Conservation (phyloP, 2,797 vertebrate genomes). For the Tamandua tetradactyla region DNA sequence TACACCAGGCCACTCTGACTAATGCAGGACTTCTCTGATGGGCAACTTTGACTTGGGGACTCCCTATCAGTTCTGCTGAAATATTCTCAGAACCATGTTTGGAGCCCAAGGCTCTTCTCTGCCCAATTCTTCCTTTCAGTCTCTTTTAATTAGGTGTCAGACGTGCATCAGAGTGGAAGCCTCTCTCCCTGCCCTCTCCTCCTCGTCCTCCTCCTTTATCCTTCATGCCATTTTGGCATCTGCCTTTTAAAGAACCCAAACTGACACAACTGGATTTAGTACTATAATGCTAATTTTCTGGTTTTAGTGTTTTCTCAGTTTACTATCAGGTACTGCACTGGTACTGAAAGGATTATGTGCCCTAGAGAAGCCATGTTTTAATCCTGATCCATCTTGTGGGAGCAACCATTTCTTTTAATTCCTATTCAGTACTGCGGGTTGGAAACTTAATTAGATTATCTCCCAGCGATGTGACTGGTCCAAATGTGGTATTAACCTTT, state of each 20-base stretch:
- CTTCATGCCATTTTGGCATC: not conserved
- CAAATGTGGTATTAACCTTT: no score
- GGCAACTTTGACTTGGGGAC: not conserved
- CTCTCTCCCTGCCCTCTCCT: not conserved
- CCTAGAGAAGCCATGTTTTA: no score
- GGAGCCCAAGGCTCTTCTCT: not conserved
- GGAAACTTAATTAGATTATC: no score
- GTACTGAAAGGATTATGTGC: no score
- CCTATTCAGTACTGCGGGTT: no score
- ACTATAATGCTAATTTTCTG: not conserved
- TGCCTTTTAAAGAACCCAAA: no score
- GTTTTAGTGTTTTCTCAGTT: not conserved
- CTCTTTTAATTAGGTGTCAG: not conserved
- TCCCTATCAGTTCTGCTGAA: not conserved
- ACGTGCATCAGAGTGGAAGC: no score
- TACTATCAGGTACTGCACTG: not conserved
- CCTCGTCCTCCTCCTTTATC: not conserved
- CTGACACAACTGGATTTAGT: no score
- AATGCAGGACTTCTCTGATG: not conserved
- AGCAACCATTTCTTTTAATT: no score
- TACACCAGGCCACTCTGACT: not conserved
- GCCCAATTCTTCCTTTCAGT: not conserved
- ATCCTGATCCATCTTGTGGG: no score
- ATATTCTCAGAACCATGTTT: not conserved
- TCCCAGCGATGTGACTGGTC: no score